These are phyloP conservation scores for Scopus umbretta DNA, from an alignment of 2,113 vertebrate genomes.

Conservation along the genomic window DNA sequence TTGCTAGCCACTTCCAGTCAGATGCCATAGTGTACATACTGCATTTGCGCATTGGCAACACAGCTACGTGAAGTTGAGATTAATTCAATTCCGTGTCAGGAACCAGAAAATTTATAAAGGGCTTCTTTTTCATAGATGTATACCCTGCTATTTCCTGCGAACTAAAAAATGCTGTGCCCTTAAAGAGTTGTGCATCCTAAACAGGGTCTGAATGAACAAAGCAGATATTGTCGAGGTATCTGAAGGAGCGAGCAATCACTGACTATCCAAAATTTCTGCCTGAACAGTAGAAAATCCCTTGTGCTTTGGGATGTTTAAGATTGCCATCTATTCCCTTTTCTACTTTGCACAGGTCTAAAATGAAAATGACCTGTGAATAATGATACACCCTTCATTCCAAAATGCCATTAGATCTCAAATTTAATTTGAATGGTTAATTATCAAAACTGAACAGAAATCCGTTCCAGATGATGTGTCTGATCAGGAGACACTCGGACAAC, in stretches of 20 bases:
- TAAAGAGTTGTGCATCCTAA: not conserved
- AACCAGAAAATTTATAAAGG: not conserved
- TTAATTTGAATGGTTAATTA: not conserved
- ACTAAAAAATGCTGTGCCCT: not conserved
- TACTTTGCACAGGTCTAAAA: not conserved
- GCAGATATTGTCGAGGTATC: not conserved
- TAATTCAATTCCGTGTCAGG: not conserved
- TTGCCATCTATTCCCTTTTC: not conserved
- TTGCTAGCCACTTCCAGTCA: not conserved
- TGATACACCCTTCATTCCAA: not conserved
- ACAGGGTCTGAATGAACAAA: not conserved
- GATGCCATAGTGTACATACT: not conserved
- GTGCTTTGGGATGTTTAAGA: not conserved
- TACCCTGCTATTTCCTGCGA: not conserved
- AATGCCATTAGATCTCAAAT: not conserved
- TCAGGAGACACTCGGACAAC: not conserved
- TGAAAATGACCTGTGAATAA: not conserved
- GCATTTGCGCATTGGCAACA: not conserved
- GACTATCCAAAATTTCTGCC: not conserved
- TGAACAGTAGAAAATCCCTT: not conserved
- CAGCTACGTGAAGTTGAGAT: not conserved
- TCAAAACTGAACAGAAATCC: not conserved
- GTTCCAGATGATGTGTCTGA: not conserved
- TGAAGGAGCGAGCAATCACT: not conserved
- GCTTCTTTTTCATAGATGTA: not conserved